Evolutionary conservation across 1,140 invertebrate genomes (phyloP), one percentile per base, ranked within the genome.

Genomic region (Listronotus bonariensis): DNA sequence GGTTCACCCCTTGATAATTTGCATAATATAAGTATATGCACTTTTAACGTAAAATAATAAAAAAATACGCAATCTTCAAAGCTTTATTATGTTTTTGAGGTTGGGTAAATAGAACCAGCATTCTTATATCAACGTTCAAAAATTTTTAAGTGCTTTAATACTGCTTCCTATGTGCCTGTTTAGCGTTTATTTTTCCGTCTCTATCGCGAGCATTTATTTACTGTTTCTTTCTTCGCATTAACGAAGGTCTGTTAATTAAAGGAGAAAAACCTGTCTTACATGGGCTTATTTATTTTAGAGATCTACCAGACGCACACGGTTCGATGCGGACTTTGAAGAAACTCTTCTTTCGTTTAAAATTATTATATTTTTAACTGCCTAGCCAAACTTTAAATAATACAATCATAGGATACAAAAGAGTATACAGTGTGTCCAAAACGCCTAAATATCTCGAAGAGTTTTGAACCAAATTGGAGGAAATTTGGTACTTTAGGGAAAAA

Each of bases 221-320:
- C 56, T 62, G 42, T 59, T 65, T 65, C 60, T 65, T 67, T 67
- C 62, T 70, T 67, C 68, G 56, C 41, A 70, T 70, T 70, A 70
- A 67, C 68, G 62, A 61, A 61, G 56, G 59, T 49, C 61, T 63
- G 68, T 68, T 70, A 70, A 70, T 70, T 70, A 70, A 67, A 67
- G 68, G 58, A 64, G 62, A 48, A 59, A 65, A 70, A 70, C 68
- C 68, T 67, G 68, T 70, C 65, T 65, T 60, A 51, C 41, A 12
- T 38, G 26, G 49, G 63, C 58, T 64, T 70, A 70, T 70, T 70
- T 70, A 64, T 53, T 70, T 67, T 67, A 65, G 61, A 64, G 61
- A 62, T 61, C 55, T 66, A 42, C 52, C 64, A 60, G 59, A 46
- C 63, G 51, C 59, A 54, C 45, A 55, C 36, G 12, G 45, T 62